Evolutionary conservation across 2,888 invertebrate species (phyloP).

Genomic region (Deladenus siricidicola): DNA sequence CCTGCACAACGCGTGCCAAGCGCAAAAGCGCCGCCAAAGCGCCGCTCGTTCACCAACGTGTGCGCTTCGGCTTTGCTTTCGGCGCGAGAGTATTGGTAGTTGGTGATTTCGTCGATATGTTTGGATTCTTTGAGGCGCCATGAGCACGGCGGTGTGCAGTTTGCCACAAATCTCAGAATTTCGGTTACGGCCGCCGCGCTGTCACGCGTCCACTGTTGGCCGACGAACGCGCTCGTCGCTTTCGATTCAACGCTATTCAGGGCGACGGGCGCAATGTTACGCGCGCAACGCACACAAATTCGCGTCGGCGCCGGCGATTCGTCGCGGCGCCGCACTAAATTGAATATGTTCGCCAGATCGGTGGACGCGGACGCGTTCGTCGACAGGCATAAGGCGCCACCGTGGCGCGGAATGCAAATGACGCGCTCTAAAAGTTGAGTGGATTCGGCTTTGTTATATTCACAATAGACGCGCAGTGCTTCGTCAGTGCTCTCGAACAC

Average conservation of each 20-base stretch:
- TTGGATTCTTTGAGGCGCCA: conserved; percentile 27
- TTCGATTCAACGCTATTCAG: conserved; percentile 15
- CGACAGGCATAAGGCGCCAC: conserved; percentile 30
- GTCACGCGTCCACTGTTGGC: conserved; percentile 23
- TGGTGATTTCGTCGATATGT: conserved; percentile 35
- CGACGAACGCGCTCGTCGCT: conserved; percentile 7
- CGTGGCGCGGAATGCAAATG: conserved; percentile 20
- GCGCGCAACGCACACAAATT: conserved; percentile 10
- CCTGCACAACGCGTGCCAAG: conserved; percentile 24
- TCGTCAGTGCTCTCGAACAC: conserved; percentile 17
- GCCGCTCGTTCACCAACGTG: conserved; percentile 26
- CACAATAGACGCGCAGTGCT: conserved; percentile 17
- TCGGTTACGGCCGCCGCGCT: neutral
- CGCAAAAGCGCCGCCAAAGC: conserved; percentile 31
- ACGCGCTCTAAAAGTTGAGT: conserved; percentile 14
- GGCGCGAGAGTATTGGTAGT: conserved; percentile 36
- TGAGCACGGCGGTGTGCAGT: conserved; percentile 25
- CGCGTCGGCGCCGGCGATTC: conserved; percentile 8
- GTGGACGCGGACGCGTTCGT: conserved; percentile 22
- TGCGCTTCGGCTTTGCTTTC: conserved; percentile 18
- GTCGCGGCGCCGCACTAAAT: conserved; percentile 12
- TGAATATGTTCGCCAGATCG: conserved; percentile 17
- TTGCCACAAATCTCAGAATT: conserved; percentile 18
- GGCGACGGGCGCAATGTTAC: conserved; percentile 18
- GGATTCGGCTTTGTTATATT: conserved; percentile 19